Percentiles rank a stretch among this genome's conserved stretches.
Evolutionary conservation across 30 jellyfish, hydroid and myxozoan species (phyloP).

Genomic region (Cassiopea andromeda): DNA sequence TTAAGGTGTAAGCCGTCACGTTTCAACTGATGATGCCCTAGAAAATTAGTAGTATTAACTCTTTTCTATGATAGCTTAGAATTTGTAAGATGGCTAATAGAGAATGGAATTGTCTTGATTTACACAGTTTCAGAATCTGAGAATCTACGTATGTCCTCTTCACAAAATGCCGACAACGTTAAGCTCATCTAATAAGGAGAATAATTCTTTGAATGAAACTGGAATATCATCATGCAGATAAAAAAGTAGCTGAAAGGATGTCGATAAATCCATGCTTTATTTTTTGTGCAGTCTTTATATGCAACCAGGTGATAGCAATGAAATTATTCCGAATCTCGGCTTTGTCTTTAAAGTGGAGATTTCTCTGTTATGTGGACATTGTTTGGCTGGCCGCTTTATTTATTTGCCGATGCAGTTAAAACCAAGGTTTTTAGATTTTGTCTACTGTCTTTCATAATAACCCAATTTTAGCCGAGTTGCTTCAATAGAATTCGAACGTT

Average conservation of each 20-base stretch:
- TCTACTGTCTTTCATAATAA: neutral
- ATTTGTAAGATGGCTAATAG: no score
- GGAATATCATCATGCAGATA: neutral
- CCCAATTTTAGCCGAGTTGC: neutral
- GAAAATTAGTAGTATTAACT: no score
- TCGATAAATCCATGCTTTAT: neutral
- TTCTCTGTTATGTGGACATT: neutral
- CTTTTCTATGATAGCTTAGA: no score
- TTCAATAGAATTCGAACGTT: conserved; percentile 26
- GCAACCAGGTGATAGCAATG: neutral
- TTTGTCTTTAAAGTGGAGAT: neutral
- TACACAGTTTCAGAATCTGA: no score
- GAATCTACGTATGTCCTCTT: no score
- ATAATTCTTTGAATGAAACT: no score
- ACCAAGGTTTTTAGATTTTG: neutral
- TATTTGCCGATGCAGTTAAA: neutral
- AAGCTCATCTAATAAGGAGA: neutral
- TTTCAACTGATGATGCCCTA: no score
- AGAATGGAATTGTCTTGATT: no score
- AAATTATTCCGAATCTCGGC: neutral
- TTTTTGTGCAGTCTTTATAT: neutral
- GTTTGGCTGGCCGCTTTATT: conserved; percentile 3
- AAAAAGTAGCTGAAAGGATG: neutral
- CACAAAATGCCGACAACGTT: no score
- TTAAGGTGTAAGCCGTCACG: no score